A percentile compares a stretch with the other conserved stretches of the same genome.
Evolutionary conservation across 1,140 invertebrate genomes (phyloP).

Genomic region (Leptoteleia sp.): DNA sequence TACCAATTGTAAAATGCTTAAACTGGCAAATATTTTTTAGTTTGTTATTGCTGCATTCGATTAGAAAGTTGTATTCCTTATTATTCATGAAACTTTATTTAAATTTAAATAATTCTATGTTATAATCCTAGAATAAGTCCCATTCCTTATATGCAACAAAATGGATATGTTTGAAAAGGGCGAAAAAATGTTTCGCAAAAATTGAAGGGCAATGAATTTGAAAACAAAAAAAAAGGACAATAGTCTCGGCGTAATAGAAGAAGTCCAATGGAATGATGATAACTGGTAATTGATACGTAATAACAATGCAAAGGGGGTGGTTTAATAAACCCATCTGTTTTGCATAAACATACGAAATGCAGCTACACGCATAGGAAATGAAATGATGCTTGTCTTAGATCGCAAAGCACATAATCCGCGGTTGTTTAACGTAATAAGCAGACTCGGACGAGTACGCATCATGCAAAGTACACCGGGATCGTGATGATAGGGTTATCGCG

Average conservation of each 20-base stretch:
- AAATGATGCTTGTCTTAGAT: conserved; percentile 57
- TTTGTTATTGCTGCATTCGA: too few species aligned
- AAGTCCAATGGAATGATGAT: conserved; percentile 9
- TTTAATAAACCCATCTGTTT: conserved; percentile 59
- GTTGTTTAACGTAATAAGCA: conserved; percentile 59
- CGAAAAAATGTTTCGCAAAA: too few species aligned
- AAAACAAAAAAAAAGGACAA: conserved; percentile 7
- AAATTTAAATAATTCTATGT: too few species aligned
- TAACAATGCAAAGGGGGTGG: conserved; percentile 41
- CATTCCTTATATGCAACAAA: too few species aligned
- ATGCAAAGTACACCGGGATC: conserved; percentile 53
- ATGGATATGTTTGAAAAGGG: too few species aligned
- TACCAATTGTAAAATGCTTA: too few species aligned
- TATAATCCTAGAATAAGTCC: too few species aligned
- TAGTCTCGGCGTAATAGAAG: conserved; percentile 31
- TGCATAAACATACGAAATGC: conserved; percentile 52
- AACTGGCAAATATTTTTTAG: too few species aligned
- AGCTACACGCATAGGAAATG: conserved; percentile 29
- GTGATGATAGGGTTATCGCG: conserved; percentile 64
- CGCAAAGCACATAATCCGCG: conserved; percentile 57
- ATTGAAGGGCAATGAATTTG: too few species aligned
- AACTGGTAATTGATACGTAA: conserved; percentile 47
- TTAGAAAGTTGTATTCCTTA: too few species aligned
- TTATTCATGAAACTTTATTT: too few species aligned
- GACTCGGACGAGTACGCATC: conserved; percentile 41